phyloP scores from a whole-genome alignment of 2,113 vertebrate genomes.

The Uria aalge region DNA sequence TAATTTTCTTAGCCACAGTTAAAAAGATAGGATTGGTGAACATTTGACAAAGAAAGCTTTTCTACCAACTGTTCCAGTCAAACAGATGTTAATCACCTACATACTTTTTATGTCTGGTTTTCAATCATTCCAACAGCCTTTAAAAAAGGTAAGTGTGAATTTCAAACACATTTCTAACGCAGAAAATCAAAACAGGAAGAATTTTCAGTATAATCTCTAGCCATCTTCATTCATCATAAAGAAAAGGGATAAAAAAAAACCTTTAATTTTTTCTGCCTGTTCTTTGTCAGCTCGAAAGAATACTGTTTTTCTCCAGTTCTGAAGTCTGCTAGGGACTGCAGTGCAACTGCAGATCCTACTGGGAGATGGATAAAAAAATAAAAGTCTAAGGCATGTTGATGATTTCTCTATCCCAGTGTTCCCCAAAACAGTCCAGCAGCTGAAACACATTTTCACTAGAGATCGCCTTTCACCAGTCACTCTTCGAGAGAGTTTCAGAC shows the following conservation, averaged over 20 bases:
- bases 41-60: neutral
- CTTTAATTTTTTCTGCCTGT: neutral
- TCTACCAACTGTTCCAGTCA: neutral
- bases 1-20: neutral
- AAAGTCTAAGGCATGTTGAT: neutral
- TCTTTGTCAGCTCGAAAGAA: neutral
- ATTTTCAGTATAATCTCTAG: neutral
- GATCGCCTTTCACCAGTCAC: neutral
- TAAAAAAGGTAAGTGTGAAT: neutral
- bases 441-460: neutral
- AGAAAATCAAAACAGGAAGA: constrained; percentile 13
- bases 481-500: neutral
- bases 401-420: neutral
- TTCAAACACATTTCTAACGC: neutral
- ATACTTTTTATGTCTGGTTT: neutral
- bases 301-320: neutral
- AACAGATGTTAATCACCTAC: constrained; percentile 28
- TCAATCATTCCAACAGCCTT: neutral
- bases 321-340: neutral
- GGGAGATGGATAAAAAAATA: neutral
- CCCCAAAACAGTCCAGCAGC: neutral
- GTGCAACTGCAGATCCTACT: neutral
- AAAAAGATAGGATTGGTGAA: neutral
- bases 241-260: neutral
- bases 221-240: neutral